Evolutionary conservation across 2,888 invertebrate genomes (phyloP), one percentile per base, ranked within the genome.

Genomic region (Marronus borbonicus): DNA sequence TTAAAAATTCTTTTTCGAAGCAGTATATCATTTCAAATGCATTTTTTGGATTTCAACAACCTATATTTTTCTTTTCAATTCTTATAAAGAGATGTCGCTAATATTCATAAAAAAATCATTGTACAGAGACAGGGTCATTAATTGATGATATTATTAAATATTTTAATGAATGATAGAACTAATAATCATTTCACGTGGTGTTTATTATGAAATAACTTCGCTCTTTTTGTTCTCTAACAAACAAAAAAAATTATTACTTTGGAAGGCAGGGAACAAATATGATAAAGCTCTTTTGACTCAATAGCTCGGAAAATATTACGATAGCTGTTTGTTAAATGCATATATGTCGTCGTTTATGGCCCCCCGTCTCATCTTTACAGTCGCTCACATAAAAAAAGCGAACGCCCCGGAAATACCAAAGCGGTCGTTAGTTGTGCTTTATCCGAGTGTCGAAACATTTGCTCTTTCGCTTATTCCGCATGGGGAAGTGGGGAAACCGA

Each of bases 401-500:
- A n/a, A 52, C 50, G 50, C 10, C 24, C 20, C 20, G 50, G 17
- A 68, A 68, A 68, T 50, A 68, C 49, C 24, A 20, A 50, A 68
- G n/a, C 24, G 28, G 50, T 50, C 52, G 50, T 68, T 68, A 68
- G 49, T 20, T 20, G 49, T 68, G 24, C 68, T 50, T 68, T 68
- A 68, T 68, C 24, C 28, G 50, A 28, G 49, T 58, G 20, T 20
- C 44, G 44, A 20, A 17, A 44, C 17, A 39, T 39, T 66, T 66
- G 39, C 28, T 14, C 50, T 68, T 50, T 49, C 50, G 5, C 68
- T 50, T 68, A 12, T 14, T 49, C 68, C 28, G 8, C 3, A 20
- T 44, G 65, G 65, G 14, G 50, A 68, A 50, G 68, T 44, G 65
- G 44, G 14, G 50, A 68, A 50, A 50, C 68, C 24, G 66, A 66